Conservation (phyloP, 2,888 invertebrate genomes). For the Hypena proboscidalis region DNA sequence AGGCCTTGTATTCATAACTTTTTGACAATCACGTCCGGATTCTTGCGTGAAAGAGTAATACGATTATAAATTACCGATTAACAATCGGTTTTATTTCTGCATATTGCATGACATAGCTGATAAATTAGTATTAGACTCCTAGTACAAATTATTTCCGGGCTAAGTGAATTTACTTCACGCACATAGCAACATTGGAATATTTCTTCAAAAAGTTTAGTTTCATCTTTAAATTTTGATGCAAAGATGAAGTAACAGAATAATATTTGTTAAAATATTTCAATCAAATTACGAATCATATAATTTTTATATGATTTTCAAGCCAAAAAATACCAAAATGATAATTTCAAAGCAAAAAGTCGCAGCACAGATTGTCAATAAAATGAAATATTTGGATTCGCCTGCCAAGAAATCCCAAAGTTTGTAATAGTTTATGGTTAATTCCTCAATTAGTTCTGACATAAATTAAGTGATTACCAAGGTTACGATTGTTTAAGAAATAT, state of each 20-base stretch:
- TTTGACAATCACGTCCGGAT: slow-evolving; percentile 35
- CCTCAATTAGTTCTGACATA: slow-evolving; percentile 47
- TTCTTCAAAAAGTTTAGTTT: background rate
- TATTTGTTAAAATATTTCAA: slow-evolving; percentile 11
- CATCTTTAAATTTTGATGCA: too few relatives aligned
- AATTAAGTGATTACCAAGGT: slow-evolving; percentile 50
- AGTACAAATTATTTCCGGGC: slow-evolving; percentile 27
- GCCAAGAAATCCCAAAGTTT: slow-evolving; percentile 21
- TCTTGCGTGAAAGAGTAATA: slow-evolving; percentile 32
- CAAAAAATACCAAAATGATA: too few relatives aligned
- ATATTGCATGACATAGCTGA: slow-evolving; percentile 20
- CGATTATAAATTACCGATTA: slow-evolving; percentile 12
- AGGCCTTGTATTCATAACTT: slow-evolving; percentile 31
- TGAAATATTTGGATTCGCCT: slow-evolving; percentile 10
- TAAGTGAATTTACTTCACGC: slow-evolving; percentile 2
- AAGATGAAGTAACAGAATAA: too few relatives aligned
- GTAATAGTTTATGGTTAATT: slow-evolving; percentile 43
- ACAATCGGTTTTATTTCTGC: slow-evolving; percentile 20
- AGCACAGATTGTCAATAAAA: too few relatives aligned
- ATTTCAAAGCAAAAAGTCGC: too few relatives aligned
- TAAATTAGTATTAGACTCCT: slow-evolving; percentile 16
- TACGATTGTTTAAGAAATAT: slow-evolving; percentile 44
- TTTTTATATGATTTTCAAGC: too few relatives aligned
- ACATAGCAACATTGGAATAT: background rate
- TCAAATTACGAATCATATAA: too few relatives aligned